These are phyloP conservation scores for Bombyx mori DNA, from an alignment of 1,140 invertebrate genomes.

Conservation along the genomic window DNA sequence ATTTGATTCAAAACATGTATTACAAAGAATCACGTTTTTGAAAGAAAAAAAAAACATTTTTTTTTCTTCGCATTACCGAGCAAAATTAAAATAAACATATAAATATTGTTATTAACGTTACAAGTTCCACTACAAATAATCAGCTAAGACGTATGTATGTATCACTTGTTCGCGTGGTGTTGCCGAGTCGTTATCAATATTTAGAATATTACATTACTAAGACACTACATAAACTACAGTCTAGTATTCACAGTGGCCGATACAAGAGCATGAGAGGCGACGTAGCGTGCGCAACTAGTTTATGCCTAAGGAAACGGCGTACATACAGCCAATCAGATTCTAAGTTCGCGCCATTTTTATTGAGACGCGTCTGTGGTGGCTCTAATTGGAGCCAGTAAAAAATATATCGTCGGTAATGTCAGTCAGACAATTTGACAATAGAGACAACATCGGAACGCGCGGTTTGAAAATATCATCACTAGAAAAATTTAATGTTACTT, in stretches of 20 bases:
- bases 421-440: too few relatives aligned
- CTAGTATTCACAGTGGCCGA: conserved; percentile 68
- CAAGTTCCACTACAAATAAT: conserved; percentile 52
- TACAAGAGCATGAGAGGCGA: conserved; percentile 61
- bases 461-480: too few relatives aligned
- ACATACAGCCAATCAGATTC: conserved; percentile 43
- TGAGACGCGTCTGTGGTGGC: too few relatives aligned
- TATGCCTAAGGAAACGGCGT: conserved; percentile 19
- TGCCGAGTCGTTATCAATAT: conserved; percentile 53
- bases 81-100: conserved; percentile 8
- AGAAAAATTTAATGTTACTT: too few relatives aligned
- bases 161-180: conserved; percentile 68
- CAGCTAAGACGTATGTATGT: conserved; percentile 44
- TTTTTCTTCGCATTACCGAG: too few relatives aligned
- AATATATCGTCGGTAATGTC: too few relatives aligned
- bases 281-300: conserved; percentile 51
- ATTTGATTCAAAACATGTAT: too few relatives aligned
- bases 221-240: conserved; percentile 59
- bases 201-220: conserved; percentile 67
- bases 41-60: too few relatives aligned
- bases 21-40: too few relatives aligned
- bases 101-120: conserved; percentile 35
- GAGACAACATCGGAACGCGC: too few relatives aligned
- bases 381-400: too few relatives aligned
- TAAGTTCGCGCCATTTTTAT: conserved; percentile 10